phyloP scores from a whole-genome alignment of 2,888 invertebrate species.

The Sylvicola fuscatus region DNA sequence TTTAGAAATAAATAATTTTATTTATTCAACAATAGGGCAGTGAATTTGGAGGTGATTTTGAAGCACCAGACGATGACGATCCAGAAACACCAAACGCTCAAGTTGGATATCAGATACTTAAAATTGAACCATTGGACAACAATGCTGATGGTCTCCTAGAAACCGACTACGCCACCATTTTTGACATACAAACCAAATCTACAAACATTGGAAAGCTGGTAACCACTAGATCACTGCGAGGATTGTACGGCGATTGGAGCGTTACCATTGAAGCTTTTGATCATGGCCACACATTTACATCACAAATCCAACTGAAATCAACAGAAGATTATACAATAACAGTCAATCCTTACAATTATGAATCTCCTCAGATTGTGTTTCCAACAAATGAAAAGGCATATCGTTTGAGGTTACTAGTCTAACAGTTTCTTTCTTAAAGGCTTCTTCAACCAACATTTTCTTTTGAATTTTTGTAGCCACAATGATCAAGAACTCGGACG shows the following conservation, averaged over 20 bases:
- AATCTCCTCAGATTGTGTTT: conserved; percentile 31
- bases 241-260: conserved; percentile 34
- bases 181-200: not conserved
- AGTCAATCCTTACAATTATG: conserved; percentile 35
- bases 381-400: conserved; percentile 23
- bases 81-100: conserved; percentile 30
- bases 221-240: conserved; percentile 20
- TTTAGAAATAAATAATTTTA: no score
- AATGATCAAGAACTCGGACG: conserved; percentile 8
- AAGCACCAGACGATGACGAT: conserved; percentile 33
- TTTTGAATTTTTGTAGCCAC: conserved; percentile 4
- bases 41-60: conserved; percentile 15
- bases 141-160: not conserved
- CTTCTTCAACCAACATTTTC: no score
- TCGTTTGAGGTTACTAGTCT: conserved; percentile 27
- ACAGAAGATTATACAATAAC: conserved; percentile 26
- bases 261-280: conserved; percentile 35
- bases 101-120: conserved; percentile 28
- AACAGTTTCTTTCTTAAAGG: no score
- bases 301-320: conserved; percentile 18
- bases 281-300: conserved; percentile 22
- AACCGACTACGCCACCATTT: not conserved
- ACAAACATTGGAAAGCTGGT: not conserved
- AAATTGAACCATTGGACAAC: conserved; percentile 12
- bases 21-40: no score